phyloP scores from a whole-genome alignment of 2,113 vertebrate genomes.

The Coptodon rendalli region DNA sequence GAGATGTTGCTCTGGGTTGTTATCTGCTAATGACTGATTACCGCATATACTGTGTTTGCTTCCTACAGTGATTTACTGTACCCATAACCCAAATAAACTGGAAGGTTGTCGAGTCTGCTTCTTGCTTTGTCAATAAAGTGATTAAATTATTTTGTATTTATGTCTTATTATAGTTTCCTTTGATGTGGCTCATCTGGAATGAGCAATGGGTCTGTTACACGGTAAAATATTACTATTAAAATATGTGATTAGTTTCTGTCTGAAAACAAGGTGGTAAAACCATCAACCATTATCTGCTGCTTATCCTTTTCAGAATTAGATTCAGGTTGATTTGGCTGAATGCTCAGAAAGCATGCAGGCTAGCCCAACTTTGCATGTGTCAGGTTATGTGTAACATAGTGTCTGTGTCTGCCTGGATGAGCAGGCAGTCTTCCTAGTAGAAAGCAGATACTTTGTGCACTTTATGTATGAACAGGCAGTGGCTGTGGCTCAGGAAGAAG shows the following conservation, averaged over 20 bases:
- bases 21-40: constrained; percentile 30
- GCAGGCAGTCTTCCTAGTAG: not conserved
- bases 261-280: not conserved
- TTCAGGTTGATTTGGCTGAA: not conserved
- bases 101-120: constrained; percentile 28
- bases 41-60: constrained; percentile 64
- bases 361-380: not conserved
- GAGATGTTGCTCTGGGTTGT: not conserved
- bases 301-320: not conserved
- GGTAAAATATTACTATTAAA: not conserved
- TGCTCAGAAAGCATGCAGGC: not conserved
- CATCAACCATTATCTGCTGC: not conserved
- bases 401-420: not conserved
- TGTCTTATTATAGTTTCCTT: not conserved
- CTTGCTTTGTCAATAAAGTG: not conserved
- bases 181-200: not conserved
- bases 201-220: not conserved
- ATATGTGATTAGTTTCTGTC: not conserved
- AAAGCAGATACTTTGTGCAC: not conserved
- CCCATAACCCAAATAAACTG: constrained; percentile 57
- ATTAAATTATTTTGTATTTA: not conserved
- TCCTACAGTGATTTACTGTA: constrained; percentile 49
- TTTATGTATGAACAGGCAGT: not conserved
- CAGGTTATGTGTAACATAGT: not conserved
- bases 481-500: not conserved